These are phyloP conservation scores for Amiota mariae DNA, from an alignment of 2,888 invertebrate genomes.

Conservation along the genomic window DNA sequence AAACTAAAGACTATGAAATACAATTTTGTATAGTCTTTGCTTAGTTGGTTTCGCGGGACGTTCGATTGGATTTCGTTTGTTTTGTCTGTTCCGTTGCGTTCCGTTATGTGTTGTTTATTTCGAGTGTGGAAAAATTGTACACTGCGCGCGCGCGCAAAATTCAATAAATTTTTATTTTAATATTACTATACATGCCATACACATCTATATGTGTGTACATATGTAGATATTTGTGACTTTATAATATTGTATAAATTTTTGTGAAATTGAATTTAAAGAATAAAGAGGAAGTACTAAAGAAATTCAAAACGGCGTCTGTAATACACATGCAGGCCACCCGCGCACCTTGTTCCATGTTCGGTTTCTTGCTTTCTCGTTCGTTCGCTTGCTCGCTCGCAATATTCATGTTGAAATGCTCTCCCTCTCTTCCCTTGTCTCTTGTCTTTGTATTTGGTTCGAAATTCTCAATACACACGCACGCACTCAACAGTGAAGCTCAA, in stretches of 20 bases:
- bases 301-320: constrained; percentile 3
- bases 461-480: neutral
- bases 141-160: constrained; percentile 34
- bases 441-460: too few relatives aligned
- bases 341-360: constrained; percentile 33
- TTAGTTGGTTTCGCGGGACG: neutral
- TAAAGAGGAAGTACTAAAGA: neutral
- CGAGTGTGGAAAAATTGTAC: constrained; percentile 22
- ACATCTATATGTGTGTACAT: constrained; percentile 1
- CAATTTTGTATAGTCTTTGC: neutral
- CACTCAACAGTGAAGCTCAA: neutral
- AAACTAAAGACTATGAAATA: too few relatives aligned
- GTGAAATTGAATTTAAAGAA: neutral
- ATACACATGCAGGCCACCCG: neutral
- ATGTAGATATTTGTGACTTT: constrained; percentile 3
- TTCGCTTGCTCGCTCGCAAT: too few relatives aligned
- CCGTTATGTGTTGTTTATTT: constrained; percentile 37
- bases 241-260: neutral
- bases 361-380: constrained; percentile 40
- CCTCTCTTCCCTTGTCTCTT: too few relatives aligned
- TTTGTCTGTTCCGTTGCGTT: constrained; percentile 23
- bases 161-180: constrained; percentile 12
- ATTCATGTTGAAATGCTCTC: too few relatives aligned
- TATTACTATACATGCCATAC: constrained; percentile 23
- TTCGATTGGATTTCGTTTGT: neutral